A percentile compares a stretch with the other conserved stretches of the same genome.
Conservation (phyloP, 2,797 vertebrate species). For the Melanotaenia trifasciata region DNA sequence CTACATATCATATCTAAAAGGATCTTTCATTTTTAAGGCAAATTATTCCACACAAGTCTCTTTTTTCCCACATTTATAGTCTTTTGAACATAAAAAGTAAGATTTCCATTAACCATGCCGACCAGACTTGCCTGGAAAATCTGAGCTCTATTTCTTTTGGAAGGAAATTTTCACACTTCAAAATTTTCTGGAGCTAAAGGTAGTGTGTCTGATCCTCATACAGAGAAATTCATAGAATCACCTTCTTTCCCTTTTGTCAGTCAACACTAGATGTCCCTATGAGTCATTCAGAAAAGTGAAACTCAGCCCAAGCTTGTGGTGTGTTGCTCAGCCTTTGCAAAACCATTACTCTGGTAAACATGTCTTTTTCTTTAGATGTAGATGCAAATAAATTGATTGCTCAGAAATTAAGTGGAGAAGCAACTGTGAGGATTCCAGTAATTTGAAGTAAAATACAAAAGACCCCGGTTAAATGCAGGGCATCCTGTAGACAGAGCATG, state of each 20-base stretch:
- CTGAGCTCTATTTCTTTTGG: neutral
- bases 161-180: neutral
- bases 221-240: neutral
- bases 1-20: no score
- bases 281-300: slow-evolving; percentile 54
- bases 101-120: neutral
- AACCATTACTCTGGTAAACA: slow-evolving; percentile 18
- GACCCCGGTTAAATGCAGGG: neutral
- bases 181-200: neutral
- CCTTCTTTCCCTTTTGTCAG: slow-evolving; percentile 7
- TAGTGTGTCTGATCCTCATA: no score
- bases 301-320: neutral
- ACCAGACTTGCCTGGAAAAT: neutral
- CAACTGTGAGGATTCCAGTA: slow-evolving; percentile 11
- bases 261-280: slow-evolving; percentile 79
- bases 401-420: slow-evolving; percentile 41
- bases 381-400: slow-evolving; percentile 55
- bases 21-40: no score
- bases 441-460: slow-evolving; percentile 26
- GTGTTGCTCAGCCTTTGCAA: neutral
- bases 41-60: neutral
- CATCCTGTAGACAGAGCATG: neutral
- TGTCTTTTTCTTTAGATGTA: slow-evolving; percentile 20
- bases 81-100: neutral
- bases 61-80: neutral